A percentile compares a stretch with the other conserved stretches of the same genome.
These are phyloP conservation scores for Sarotherodon lohbergeri DNA, from an alignment of 2,113 vertebrate genomes.

Conservation along the genomic window DNA sequence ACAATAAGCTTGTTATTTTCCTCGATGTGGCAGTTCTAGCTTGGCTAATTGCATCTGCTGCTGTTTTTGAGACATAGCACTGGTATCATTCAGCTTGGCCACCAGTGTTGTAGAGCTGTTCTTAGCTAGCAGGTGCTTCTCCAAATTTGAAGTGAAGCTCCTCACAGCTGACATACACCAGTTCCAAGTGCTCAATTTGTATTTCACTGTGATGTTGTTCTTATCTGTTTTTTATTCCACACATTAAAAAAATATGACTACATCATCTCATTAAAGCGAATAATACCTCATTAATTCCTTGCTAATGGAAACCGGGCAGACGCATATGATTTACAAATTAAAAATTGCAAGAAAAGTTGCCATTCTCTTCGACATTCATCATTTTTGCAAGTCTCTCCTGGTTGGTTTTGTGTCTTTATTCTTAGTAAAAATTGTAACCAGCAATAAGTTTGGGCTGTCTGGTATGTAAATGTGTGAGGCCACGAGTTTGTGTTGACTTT, in stretches of 20 bases:
- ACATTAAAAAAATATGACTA: not conserved
- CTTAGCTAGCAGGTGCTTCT: not conserved
- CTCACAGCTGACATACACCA: not conserved
- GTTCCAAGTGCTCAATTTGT: not conserved
- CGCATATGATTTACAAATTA: not conserved
- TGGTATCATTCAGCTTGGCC: not conserved
- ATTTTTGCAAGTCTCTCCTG: not conserved
- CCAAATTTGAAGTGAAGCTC: not conserved
- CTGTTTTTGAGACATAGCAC: not conserved
- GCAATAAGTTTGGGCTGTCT: not conserved
- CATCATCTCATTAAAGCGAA: fast-evolving
- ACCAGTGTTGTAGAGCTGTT: not conserved
- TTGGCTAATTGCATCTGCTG: not conserved
- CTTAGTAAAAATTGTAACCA: not conserved
- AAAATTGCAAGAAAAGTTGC: not conserved
- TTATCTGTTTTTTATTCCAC: not conserved
- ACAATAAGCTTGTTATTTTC: not conserved
- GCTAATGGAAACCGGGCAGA: not conserved
- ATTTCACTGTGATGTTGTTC: not conserved
- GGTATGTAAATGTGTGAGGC: not conserved
- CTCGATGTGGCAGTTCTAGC: not conserved
- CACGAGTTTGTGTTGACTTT: not conserved
- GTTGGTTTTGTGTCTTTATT: not conserved
- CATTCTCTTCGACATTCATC: not conserved
- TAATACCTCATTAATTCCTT: not conserved